phyloP scores from a whole-genome alignment of 2,888 invertebrate species.

The Xestoiulus laeticollis region DNA sequence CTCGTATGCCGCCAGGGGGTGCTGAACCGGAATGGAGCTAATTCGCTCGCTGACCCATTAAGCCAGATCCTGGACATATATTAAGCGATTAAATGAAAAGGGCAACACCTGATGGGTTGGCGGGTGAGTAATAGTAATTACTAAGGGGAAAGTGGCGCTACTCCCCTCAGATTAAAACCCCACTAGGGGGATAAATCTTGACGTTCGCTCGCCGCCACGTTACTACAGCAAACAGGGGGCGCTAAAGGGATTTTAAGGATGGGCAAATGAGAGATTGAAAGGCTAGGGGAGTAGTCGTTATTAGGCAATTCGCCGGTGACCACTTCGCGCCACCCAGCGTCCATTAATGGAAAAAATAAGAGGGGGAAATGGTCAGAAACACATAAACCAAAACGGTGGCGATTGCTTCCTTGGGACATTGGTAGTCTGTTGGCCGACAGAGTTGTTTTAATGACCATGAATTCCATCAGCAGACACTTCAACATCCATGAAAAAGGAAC shows the following conservation, averaged over 20 bases:
- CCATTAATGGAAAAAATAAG: neutral
- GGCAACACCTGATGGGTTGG: neutral
- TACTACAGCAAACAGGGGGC: too few species aligned
- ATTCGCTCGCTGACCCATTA: too few species aligned
- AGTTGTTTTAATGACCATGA: neutral
- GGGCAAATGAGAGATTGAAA: neutral
- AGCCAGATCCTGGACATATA: neutral
- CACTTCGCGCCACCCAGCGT: conserved; percentile 9
- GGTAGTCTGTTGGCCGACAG: neutral
- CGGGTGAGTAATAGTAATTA: neutral
- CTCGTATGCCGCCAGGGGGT: too few species aligned
- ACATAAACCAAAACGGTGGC: neutral
- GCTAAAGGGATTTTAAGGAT: conserved; percentile 1
- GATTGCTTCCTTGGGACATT: neutral
- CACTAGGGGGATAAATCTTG: neutral
- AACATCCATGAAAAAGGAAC: neutral
- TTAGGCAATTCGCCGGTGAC: neutral
- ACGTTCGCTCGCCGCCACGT: too few species aligned
- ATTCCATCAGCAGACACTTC: neutral
- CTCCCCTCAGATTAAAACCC: neutral
- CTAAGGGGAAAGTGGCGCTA: neutral
- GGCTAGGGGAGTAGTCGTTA: neutral
- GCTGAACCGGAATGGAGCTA: too few species aligned
- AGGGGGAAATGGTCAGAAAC: neutral
- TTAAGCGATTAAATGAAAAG: neutral